phyloP scores from a whole-genome alignment of 2,888 invertebrate genomes.

The Dolomedes plantarius region DNA sequence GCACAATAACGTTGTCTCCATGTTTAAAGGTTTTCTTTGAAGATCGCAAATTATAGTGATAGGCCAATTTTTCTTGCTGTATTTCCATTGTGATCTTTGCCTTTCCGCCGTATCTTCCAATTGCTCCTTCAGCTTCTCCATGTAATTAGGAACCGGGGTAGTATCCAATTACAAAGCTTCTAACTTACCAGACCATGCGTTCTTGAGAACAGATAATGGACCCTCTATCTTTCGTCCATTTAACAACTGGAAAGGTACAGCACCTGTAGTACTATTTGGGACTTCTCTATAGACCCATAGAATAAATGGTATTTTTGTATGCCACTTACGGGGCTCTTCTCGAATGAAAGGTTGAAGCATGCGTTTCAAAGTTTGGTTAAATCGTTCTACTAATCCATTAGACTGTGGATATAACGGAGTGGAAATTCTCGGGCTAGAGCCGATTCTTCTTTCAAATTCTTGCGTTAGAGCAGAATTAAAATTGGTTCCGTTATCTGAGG shows the following conservation, averaged over 20 bases:
- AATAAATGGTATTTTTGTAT: not conserved
- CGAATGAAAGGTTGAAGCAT: constrained; percentile 20
- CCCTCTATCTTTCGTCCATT: constrained; percentile 20
- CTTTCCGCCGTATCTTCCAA: not conserved
- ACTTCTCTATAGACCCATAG: constrained; percentile 9
- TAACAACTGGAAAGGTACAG: constrained; percentile 21
- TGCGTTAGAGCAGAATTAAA: constrained; percentile 10
- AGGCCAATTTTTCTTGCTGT: not conserved
- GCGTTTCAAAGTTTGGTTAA: constrained; percentile 16
- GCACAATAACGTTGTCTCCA: not conserved
- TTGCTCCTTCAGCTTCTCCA: not conserved
- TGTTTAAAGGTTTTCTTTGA: not conserved
- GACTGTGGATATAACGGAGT: not conserved
- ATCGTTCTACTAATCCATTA: constrained; percentile 15
- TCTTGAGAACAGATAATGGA: not conserved
- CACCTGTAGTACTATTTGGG: not conserved
- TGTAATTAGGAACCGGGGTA: not conserved
- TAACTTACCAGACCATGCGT: too few relatives aligned
- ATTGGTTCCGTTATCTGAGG: constrained; percentile 22
- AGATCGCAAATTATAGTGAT: constrained; percentile 21
- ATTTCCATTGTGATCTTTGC: not conserved
- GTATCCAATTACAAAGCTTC: not conserved
- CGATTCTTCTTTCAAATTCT: constrained; percentile 19
- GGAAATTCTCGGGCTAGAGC: constrained; percentile 8
- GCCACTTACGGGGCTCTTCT: not conserved